These are phyloP conservation scores for Neodon shergylaensis DNA, from an alignment of 2,113 vertebrate species.

Conservation along the genomic window DNA sequence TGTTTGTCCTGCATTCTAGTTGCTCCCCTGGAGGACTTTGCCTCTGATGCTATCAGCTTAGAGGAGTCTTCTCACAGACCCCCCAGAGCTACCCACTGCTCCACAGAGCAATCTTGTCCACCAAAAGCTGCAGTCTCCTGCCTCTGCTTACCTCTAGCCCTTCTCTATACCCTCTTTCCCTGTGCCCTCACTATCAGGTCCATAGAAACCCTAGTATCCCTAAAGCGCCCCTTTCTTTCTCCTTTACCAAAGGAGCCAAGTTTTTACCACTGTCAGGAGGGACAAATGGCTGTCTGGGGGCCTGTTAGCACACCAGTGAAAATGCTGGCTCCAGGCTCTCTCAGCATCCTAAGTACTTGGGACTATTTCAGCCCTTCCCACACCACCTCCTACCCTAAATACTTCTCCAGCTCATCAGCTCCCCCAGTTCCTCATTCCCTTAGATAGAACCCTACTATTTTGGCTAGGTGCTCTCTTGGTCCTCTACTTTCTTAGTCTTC, in stretches of 20 bases:
- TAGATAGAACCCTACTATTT: not conserved
- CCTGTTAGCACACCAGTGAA: not conserved
- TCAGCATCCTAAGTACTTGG: not conserved
- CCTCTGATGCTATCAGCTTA: not conserved
- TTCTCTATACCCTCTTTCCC: not conserved
- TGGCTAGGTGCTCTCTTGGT: not conserved
- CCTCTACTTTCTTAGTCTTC: not conserved
- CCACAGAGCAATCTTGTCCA: not conserved
- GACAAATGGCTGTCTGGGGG: not conserved
- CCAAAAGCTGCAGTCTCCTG: not conserved
- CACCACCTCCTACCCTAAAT: not conserved
- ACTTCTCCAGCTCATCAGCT: not conserved
- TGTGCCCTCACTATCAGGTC: not conserved
- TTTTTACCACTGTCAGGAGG: not conserved
- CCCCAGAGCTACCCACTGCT: not conserved
- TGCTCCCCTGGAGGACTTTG: not conserved
- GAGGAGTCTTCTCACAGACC: not conserved
- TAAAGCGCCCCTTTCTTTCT: not conserved
- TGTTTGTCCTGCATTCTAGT: not conserved
- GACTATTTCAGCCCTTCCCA: not conserved
- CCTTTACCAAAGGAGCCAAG: not conserved
- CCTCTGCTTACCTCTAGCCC: not conserved
- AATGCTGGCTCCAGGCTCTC: not conserved
- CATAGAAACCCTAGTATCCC: not conserved
- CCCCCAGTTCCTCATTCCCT: not conserved